phyloP scores from a whole-genome alignment of 1,140 invertebrate genomes.

The Trichonephila clavipes region DNA sequence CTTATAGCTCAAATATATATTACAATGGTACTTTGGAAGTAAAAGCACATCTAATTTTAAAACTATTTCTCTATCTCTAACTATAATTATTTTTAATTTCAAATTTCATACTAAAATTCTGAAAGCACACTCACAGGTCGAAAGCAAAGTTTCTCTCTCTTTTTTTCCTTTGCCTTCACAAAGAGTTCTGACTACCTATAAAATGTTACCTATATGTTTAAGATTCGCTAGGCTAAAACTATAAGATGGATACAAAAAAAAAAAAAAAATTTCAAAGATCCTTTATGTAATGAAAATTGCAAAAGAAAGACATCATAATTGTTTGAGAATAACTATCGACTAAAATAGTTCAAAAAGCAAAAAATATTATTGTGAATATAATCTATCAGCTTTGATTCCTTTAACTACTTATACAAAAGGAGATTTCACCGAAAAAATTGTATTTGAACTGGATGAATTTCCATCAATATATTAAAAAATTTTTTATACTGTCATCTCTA shows the following conservation, averaged over 20 bases:
- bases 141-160: conserved; percentile 56
- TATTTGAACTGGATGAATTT: conserved; percentile 40
- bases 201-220: conserved; percentile 66
- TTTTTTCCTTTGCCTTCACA: conserved; percentile 50
- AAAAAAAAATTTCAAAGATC: conserved; percentile 19
- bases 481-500: conserved; percentile 4
- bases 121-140: conserved; percentile 48
- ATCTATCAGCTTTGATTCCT: conserved; percentile 26
- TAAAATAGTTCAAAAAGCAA: conserved; percentile 40
- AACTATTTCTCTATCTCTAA: conserved; percentile 67
- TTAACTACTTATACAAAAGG: conserved; percentile 48
- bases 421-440: conserved; percentile 43
- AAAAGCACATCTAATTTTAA: conserved; percentile 75
- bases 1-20: conserved; percentile 76
- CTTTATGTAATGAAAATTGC: conserved; percentile 15
- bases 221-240: conserved; percentile 57
- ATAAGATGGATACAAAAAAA: conserved; percentile 60
- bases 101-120: conserved; percentile 71
- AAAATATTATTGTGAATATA: conserved; percentile 51
- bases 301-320: neutral
- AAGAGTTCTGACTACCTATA: conserved; percentile 63
- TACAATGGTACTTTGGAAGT: conserved; percentile 76
- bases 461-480: conserved; percentile 54
- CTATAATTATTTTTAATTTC: conserved; percentile 68
- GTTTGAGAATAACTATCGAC: conserved; percentile 2